phyloP scores from a whole-genome alignment of 1,140 invertebrate species.

The Drosophila parvula region DNA sequence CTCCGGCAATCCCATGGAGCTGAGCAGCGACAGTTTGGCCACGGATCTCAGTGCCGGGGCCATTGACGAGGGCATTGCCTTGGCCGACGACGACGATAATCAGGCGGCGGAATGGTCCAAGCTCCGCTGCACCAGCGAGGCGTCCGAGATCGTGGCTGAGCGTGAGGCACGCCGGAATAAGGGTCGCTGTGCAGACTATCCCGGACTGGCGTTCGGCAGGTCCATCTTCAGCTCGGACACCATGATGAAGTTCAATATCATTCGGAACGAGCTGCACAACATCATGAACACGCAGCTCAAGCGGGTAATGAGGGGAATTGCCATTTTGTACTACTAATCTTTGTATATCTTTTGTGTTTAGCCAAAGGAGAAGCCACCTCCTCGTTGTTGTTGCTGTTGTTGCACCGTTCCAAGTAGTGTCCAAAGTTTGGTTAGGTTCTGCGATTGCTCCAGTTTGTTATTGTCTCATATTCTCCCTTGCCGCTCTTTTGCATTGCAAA shows the following conservation, averaged over 20 bases:
- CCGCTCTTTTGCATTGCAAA: conserved; percentile 61
- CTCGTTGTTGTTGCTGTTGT: conserved; percentile 21
- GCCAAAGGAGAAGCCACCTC: conserved; percentile 22
- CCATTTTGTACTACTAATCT: conserved; percentile 51
- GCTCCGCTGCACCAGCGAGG: conserved; percentile 93
- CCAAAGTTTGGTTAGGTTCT: conserved; percentile 74
- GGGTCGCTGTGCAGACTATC: conserved; percentile 94
- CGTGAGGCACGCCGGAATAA: conserved; percentile 90
- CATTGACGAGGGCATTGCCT: conserved; percentile 85
- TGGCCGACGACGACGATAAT: conserved; percentile 88
- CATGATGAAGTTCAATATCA: conserved; percentile 98
- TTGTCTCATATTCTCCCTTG: conserved; percentile 12
- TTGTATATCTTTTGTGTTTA: conserved; percentile 35
- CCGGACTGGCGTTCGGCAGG: conserved; percentile 94
- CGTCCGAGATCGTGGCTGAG: conserved; percentile 93
- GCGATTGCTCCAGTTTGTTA: conserved; percentile 64
- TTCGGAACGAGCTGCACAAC: conserved; percentile 98
- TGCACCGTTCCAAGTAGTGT: background rate
- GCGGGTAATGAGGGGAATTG: conserved; percentile 89
- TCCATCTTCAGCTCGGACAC: conserved; percentile 98
- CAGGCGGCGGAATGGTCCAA: conserved; percentile 91
- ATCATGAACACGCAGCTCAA: conserved; percentile 98
- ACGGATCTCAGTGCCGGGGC: conserved; percentile 82
- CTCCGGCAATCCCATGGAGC: conserved; percentile 56
- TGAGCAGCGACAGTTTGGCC: conserved; percentile 84